Base-by-base conservation (phyloP, 2,888 invertebrate species). In the Lasioglossum pauxillum region DNA sequence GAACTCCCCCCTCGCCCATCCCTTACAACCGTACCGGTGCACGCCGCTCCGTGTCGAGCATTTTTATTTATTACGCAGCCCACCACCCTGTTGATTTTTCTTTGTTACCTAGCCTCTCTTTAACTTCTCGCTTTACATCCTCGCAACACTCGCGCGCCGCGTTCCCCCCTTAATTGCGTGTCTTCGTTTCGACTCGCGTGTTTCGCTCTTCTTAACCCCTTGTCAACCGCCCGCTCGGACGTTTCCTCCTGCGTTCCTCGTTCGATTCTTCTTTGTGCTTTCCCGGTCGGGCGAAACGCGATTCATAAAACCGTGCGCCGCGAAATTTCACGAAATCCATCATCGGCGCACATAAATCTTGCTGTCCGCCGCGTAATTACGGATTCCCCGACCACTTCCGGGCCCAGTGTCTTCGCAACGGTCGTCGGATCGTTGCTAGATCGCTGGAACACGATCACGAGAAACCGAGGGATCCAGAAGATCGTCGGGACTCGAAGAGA, bases 251-350 rank as follows among this genome's bases (percentile, higher is more conserved):
- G 23, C n/a, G 31, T 46, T 44, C 77, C 23, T 71, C 60, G n/a
- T 19, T 27, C n/a, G 31, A 31, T n/a, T 64, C 44, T 38, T 64
- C 64, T 31, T 8, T 64, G 19, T 64, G 31, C 16, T 64, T 64
- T 69, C 69, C 69, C 69, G 38, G 69, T 38, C 38, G 38, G 38
- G 35, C 69, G 69, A 69, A 23, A 69, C 82, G 57, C n/a, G 78
- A 84, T 84, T 87, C 87, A 87, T 87, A 87, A 88, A 85, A 35
- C 69, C 31, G 38, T 23, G 35, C 82, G 60, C 72, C 82, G 57
- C 82, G 76, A 79, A 85, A 82, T 86, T 79, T 75, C n/a, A 73
- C 86, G 79, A 57, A 16, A 44, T 85, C 73, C 81, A 75, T 79
- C 77, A 80, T 72, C 60, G 46, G 35, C 16, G 57, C 41, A 44